phyloP scores from a whole-genome alignment of 2,888 invertebrate genomes.

The Drosophila limbata region DNA sequence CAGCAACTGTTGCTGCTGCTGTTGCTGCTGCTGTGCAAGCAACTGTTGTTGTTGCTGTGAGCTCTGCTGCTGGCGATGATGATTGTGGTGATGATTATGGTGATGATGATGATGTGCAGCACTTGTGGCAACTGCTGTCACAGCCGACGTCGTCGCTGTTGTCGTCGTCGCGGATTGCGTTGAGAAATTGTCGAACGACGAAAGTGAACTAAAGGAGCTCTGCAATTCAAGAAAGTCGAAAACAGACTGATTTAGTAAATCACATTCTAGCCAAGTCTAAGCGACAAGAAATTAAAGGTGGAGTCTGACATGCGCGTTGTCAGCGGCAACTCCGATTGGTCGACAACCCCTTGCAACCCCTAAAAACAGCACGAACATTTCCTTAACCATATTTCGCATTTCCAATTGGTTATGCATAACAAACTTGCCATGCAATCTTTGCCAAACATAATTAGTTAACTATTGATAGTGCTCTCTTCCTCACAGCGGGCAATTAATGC shows the following conservation, averaged over 20 bases:
- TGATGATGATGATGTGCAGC: conserved; percentile 75
- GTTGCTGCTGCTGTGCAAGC: conserved; percentile 75
- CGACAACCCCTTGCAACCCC: conserved; percentile 60
- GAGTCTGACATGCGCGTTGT: conserved; percentile 71
- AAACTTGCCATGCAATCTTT: conserved; percentile 13
- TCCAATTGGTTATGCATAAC: conserved; percentile 67
- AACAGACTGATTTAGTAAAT: conserved; percentile 68
- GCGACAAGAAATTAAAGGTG: conserved; percentile 42
- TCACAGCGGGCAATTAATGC: conserved; percentile 65
- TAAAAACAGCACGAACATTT: conserved; percentile 7
- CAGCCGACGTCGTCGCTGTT: conserved; percentile 59
- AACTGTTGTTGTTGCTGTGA: conserved; percentile 70
- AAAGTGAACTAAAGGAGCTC: conserved; percentile 85
- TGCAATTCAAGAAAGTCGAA: conserved; percentile 76
- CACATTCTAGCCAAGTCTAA: conserved; percentile 3
- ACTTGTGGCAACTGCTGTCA: conserved; percentile 55
- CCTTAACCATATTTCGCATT: conserved; percentile 22
- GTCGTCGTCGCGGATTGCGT: conserved; percentile 81
- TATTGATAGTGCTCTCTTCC: conserved; percentile 41
- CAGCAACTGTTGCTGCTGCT: conserved; percentile 61
- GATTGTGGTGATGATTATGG: conserved; percentile 75
- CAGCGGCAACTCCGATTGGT: conserved; percentile 56
- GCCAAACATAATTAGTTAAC: conserved; percentile 44
- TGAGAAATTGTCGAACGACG: conserved; percentile 85
- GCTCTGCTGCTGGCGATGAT: conserved; percentile 77